A percentile compares a stretch with the other conserved stretches of the same genome.
Evolutionary conservation across 2,888 invertebrate species (phyloP).

Genomic region (Chloroclystis v-ata): DNA sequence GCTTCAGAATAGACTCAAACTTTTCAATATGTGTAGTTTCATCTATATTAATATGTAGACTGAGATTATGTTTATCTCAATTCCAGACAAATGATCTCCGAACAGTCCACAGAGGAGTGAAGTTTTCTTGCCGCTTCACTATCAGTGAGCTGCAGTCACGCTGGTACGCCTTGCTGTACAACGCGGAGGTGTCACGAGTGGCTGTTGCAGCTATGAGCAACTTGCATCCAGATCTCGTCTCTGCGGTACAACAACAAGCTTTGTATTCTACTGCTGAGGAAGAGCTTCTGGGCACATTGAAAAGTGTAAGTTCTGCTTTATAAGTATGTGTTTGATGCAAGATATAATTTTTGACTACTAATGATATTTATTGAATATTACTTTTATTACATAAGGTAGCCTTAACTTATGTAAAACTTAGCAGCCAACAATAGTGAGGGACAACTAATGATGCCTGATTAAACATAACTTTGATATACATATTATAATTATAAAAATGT

Average conservation of each 20-base stretch:
- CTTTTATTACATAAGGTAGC: too few species aligned
- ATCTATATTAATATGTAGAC: too few species aligned
- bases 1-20: too few species aligned
- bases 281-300: conserved; percentile 86
- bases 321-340: background rate
- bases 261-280: conserved; percentile 95
- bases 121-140: conserved; percentile 97
- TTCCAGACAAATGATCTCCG: conserved; percentile 85
- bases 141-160: conserved; percentile 95
- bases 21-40: too few species aligned
- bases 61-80: background rate
- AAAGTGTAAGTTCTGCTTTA: conserved; percentile 73
- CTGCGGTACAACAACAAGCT: conserved; percentile 91
- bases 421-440: too few species aligned
- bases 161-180: conserved; percentile 97
- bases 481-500: too few species aligned
- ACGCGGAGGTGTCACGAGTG: conserved; percentile 94
- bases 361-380: too few species aligned
- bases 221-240: conserved; percentile 93
- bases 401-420: too few species aligned
- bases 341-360: background rate
- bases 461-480: too few species aligned
- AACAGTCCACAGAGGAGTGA: conserved; percentile 92
- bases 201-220: conserved; percentile 96
- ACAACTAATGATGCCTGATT: too few species aligned